A percentile compares a stretch with the other conserved stretches of the same genome.
phyloP scores from a whole-genome alignment of 1,140 invertebrate species.

The Orchesella cincta region DNA sequence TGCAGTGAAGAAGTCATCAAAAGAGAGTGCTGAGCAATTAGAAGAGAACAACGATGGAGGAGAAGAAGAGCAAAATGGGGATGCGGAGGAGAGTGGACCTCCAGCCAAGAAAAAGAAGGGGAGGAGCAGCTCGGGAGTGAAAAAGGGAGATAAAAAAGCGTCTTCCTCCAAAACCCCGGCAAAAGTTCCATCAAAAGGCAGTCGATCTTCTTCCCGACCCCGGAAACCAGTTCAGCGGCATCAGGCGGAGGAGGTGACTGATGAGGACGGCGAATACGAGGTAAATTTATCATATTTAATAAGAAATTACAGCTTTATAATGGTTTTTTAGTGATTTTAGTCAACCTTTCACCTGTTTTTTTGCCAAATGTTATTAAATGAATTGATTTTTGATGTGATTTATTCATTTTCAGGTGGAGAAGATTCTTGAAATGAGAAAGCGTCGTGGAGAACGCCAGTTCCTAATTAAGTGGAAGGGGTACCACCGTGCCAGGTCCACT shows the following conservation, averaged over 20 bases:
- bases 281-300: constrained; percentile 52
- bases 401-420: constrained; percentile 63
- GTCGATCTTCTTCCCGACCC: too few species aligned
- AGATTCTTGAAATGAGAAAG: constrained; percentile 68
- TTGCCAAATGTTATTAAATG: neutral
- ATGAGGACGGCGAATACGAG: constrained; percentile 69
- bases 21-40: too few species aligned
- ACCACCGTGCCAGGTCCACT: constrained; percentile 69
- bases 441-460: constrained; percentile 70
- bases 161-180: constrained; percentile 52
- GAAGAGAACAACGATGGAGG: too few species aligned
- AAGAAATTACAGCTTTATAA: neutral
- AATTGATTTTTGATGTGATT: neutral
- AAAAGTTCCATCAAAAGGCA: too few species aligned
- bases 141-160: too few species aligned
- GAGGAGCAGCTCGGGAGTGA: too few species aligned
- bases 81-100: too few species aligned
- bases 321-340: neutral
- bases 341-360: neutral
- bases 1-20: too few species aligned
- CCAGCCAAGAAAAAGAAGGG: too few species aligned
- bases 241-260: too few species aligned
- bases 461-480: constrained; percentile 80
- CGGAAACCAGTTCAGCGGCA: too few species aligned
- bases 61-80: too few species aligned